Evolutionary conservation across 2,113 vertebrate genomes (phyloP).

Genomic region (Brachionichthys hirsutus): DNA sequence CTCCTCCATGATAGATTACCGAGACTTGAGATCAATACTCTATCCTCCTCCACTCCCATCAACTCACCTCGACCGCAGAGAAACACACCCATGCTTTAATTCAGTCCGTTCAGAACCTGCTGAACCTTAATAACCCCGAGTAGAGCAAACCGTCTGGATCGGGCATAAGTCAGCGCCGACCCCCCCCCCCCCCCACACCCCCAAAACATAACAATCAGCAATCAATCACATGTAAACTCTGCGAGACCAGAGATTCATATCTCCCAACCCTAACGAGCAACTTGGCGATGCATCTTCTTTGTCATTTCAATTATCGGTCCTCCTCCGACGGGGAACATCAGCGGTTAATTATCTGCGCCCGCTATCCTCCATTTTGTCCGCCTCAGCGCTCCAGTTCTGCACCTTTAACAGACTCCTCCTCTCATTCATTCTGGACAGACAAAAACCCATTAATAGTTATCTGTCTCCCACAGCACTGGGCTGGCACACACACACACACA

Average conservation of each 20-base stretch:
- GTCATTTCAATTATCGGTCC: slow-evolving; percentile 85
- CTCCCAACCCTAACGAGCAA: slow-evolving; percentile 68
- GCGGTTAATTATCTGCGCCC: slow-evolving; percentile 69
- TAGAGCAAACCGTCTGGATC: too few species aligned
- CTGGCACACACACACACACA: slow-evolving; percentile 7
- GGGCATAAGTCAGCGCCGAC: too few species aligned
- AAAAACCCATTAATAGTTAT: slow-evolving; percentile 68
- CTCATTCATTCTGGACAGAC: slow-evolving; percentile 49
- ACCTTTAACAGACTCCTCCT: not conserved
- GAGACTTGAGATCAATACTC: slow-evolving; percentile 40
- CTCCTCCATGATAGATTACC: slow-evolving; percentile 35
- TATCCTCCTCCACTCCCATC: slow-evolving; percentile 21
- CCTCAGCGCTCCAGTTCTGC: not conserved
- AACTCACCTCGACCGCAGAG: slow-evolving; percentile 18
- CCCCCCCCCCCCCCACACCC: too few species aligned
- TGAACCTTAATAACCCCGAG: too few species aligned
- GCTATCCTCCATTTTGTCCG: slow-evolving; percentile 31
- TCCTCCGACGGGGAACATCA: slow-evolving; percentile 69
- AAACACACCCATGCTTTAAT: slow-evolving; percentile 25
- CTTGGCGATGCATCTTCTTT: slow-evolving; percentile 79
- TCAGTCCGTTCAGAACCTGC: not conserved
- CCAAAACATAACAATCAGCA: too few species aligned
- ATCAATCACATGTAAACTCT: slow-evolving; percentile 22
- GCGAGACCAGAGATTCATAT: slow-evolving; percentile 66
- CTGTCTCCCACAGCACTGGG: slow-evolving; percentile 37